These are phyloP conservation scores for Anas capensis DNA, from an alignment of 2,797 vertebrate species.

Conservation along the genomic window DNA sequence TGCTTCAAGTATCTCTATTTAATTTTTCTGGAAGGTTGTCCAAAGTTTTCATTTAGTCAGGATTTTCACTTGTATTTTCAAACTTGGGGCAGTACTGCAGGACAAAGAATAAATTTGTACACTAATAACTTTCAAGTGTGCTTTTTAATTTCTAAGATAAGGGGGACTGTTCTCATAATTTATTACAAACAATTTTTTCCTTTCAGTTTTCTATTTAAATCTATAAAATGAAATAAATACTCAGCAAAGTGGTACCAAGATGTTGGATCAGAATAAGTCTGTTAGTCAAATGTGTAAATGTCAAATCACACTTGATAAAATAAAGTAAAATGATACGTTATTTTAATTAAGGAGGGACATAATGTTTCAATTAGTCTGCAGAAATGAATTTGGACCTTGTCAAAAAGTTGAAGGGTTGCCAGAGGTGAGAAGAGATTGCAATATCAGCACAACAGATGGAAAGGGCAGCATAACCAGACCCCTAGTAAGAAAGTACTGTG, in stretches of 20 bases:
- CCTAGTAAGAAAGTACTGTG: rapidly evolving
- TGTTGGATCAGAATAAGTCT: background rate
- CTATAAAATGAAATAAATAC: background rate
- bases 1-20: background rate
- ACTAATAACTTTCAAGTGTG: background rate
- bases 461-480: background rate
- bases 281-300: background rate
- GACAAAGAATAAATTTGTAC: background rate
- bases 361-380: background rate
- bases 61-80: background rate
- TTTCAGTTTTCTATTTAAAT: background rate
- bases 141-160: background rate
- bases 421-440: background rate
- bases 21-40: background rate
- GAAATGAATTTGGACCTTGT: background rate
- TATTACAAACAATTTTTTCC: background rate
- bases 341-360: background rate
- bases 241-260: background rate
- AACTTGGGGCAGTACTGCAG: background rate
- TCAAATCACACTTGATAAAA: background rate
- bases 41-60: background rate
- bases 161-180: background rate
- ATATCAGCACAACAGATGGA: background rate
- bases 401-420: background rate
- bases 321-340: background rate